Base-by-base conservation (phyloP, 2,888 invertebrate species). In the Lycocerus yunnanus region DNA sequence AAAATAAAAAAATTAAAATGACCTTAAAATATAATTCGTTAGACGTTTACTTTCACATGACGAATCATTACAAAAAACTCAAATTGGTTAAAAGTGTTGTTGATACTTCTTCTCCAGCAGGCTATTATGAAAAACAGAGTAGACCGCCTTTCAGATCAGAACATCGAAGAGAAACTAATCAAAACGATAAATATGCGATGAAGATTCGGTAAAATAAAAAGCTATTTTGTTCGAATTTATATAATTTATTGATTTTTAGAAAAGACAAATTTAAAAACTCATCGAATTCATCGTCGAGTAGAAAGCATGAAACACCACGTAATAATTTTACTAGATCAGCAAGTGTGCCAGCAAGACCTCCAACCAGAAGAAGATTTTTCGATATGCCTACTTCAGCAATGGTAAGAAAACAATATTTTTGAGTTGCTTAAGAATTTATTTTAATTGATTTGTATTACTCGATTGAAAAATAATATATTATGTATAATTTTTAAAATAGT, bases 41-140 rank as follows among this genome's bases (percentile, higher is more conserved):
- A 71, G 84, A 86, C 75, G 80, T 86, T 59, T 86, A 84, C 80
- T 86, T 86, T 79, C 88, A 88, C 73, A 88, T 88, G 88, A 83
- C 83, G 73, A 86, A 86, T 79, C 88, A 88, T 82, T 88, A 88
- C 78, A 85, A 83, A 72, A 85, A 85, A 78, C 77, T 88, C 60
- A 83, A 80, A 79, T 82, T 82, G 65, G 86, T 85, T 15, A 87
- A 86, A 82, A 83, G 86, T 79, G 80, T 83, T 66, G 84, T 87
- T 72, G 86, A 87, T 81, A 85, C 86, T 73, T 84, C 86, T 77
- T 74, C 82, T 77, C 84, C 85, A 9, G 82, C 82, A 82, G 82
- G 81, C 80, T 80, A 73, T 78, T 77, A 71, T 73, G 74, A 75
- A 68, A 72, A 68, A 63, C 69, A 69, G 58, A 72, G 70, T 18